A percentile compares a stretch with the other conserved stretches of the same genome.
phyloP scores from a whole-genome alignment of 1,140 invertebrate species.

The Coelopa frigida region DNA sequence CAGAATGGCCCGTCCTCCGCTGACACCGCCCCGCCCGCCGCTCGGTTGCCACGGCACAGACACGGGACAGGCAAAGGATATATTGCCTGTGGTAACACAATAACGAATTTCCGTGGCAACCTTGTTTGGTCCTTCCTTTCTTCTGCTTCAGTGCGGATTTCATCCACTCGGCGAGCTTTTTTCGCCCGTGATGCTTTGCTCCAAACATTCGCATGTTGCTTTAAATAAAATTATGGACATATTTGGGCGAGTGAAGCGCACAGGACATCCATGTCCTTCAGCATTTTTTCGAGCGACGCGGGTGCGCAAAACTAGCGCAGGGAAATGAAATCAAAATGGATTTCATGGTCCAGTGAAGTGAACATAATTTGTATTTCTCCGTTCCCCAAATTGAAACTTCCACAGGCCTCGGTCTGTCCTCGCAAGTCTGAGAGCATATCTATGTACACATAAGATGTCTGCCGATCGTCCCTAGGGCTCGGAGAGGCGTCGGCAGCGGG shows the following conservation, averaged over 20 bases:
- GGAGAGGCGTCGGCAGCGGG: too few relatives aligned
- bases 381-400: too few relatives aligned
- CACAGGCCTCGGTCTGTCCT: too few relatives aligned
- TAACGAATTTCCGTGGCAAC: conserved; percentile 43
- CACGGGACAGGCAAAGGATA: too few relatives aligned
- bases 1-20: too few relatives aligned
- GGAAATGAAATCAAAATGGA: conserved; percentile 12
- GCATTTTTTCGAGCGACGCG: neutral
- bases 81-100: conserved; percentile 43
- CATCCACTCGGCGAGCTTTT: conserved; percentile 32
- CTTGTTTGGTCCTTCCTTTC: conserved; percentile 8
- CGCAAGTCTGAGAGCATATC: too few relatives aligned
- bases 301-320: neutral
- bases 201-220: neutral
- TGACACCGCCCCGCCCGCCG: too few relatives aligned
- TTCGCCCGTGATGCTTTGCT: neutral
- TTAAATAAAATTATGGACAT: neutral
- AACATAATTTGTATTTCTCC: conserved; percentile 11
- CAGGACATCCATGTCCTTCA: neutral
- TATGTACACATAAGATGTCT: too few relatives aligned
- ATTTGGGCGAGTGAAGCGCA: neutral
- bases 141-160: conserved; percentile 24
- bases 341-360: conserved; percentile 11
- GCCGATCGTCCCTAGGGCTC: too few relatives aligned
- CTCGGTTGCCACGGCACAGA: too few relatives aligned